Conservation (phyloP, 2,888 invertebrate genomes). For the Thecocarcelia acutangulata region DNA sequence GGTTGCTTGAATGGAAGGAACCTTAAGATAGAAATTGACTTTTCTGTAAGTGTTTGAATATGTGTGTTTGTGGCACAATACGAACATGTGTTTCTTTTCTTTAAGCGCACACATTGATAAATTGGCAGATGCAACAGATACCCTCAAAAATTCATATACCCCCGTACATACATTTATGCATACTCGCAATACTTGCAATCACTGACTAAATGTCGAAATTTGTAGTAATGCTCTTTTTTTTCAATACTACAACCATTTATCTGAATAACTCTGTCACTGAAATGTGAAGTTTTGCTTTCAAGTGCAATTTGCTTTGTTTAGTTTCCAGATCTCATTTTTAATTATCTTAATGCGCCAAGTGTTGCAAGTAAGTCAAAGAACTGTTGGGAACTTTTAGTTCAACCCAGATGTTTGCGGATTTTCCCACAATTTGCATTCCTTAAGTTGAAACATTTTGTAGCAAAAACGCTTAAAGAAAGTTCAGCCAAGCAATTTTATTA, state of each 20-base stretch:
- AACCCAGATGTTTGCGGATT: constrained; percentile 6
- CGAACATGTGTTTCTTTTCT: constrained; percentile 54
- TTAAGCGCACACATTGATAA: constrained; percentile 66
- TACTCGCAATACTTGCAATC: neutral
- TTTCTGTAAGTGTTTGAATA: constrained; percentile 2
- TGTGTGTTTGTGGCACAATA: neutral
- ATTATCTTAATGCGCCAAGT: constrained; percentile 47
- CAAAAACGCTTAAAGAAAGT: too few species aligned
- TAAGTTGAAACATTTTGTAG: neutral
- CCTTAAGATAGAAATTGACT: constrained; percentile 25
- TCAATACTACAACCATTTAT: constrained; percentile 54
- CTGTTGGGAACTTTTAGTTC: constrained; percentile 48
- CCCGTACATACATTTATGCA: neutral
- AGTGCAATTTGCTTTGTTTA: constrained; percentile 52
- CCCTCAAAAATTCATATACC: constrained; percentile 2
- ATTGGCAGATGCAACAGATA: constrained; percentile 69
- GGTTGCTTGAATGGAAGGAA: constrained; percentile 46
- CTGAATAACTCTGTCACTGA: constrained; percentile 29
- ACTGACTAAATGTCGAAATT: neutral
- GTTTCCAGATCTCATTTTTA: constrained; percentile 32
- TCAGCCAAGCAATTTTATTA: too few species aligned
- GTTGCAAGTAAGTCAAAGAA: constrained; percentile 50
- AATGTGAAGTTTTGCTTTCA: constrained; percentile 38
- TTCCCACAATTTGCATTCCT: constrained; percentile 45
- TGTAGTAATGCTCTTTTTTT: constrained; percentile 33